Conservation (phyloP, 2,797 vertebrate species). For the Erpetoichthys calabaricus region DNA sequence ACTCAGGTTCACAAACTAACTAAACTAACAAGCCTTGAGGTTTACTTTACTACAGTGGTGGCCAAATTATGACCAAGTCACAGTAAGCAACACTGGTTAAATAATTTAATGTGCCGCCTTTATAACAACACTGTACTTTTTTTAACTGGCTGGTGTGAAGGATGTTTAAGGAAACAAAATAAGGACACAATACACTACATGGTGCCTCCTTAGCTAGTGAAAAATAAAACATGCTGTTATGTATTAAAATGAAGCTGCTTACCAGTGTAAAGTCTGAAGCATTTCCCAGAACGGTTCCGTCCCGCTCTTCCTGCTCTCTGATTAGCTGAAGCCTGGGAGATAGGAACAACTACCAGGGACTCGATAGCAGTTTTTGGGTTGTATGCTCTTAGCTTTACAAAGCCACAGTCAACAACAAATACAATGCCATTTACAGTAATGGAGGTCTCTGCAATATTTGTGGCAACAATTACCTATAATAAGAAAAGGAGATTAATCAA, state of each 20-base stretch:
- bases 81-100: too few relatives aligned
- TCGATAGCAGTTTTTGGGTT: slow-evolving; percentile 84
- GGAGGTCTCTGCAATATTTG: slow-evolving; percentile 92
- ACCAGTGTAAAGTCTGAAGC: slow-evolving; percentile 92
- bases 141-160: too few relatives aligned
- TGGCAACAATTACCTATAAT: slow-evolving; percentile 81
- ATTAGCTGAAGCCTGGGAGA: slow-evolving; percentile 87
- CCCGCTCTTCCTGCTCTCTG: slow-evolving; percentile 86
- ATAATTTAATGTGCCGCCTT: too few relatives aligned
- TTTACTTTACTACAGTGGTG: too few relatives aligned
- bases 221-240: too few relatives aligned
- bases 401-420: slow-evolving; percentile 91
- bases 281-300: slow-evolving; percentile 81
- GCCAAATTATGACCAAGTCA: too few relatives aligned
- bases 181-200: too few relatives aligned
- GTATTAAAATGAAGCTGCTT: slow-evolving; percentile 5
- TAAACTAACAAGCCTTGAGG: too few relatives aligned
- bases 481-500: neutral
- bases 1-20: too few relatives aligned
- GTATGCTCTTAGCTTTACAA: slow-evolving; percentile 88
- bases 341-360: slow-evolving; percentile 84
- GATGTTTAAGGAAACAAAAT: too few relatives aligned
- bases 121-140: too few relatives aligned
- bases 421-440: slow-evolving; percentile 82
- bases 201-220: too few relatives aligned